A percentile compares a stretch with the other conserved stretches of the same genome.
Conservation (phyloP, 1,140 invertebrate species). For the Calliopsis andreniformis region DNA sequence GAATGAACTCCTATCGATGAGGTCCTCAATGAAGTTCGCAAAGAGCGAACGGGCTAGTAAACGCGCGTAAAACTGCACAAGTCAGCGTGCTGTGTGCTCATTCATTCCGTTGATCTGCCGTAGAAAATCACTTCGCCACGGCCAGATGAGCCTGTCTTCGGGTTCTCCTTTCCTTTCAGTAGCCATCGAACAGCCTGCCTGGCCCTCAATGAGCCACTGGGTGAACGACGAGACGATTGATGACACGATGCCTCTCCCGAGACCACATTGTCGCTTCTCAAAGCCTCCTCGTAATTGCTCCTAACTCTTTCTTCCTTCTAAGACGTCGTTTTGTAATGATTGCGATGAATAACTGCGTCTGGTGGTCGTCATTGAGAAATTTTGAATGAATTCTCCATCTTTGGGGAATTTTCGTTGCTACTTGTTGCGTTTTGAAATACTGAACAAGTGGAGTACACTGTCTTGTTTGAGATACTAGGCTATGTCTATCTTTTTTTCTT, state of each 20-base stretch:
- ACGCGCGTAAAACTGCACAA: slow-evolving; percentile 30
- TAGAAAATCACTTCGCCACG: slow-evolving; percentile 66
- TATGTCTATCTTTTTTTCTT: too few species aligned
- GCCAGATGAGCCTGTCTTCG: slow-evolving; percentile 28
- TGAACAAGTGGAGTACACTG: too few species aligned
- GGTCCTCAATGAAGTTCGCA: slow-evolving; percentile 30
- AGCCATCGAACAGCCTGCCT: neutral
- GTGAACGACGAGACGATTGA: slow-evolving; percentile 24
- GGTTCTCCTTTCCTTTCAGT: neutral
- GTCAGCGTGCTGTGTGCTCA: slow-evolving; percentile 13
- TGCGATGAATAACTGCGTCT: neutral
- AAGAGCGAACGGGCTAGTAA: slow-evolving; percentile 13
- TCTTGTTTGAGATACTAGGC: too few species aligned
- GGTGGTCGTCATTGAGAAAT: neutral
- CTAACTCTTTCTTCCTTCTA: neutral
- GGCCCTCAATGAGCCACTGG: neutral
- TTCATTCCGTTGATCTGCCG: slow-evolving; percentile 30
- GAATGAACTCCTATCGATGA: slow-evolving; percentile 1
- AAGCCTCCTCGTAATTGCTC: slow-evolving; percentile 40
- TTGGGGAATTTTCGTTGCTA: neutral
- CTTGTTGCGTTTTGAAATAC: too few species aligned
- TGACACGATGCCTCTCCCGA: slow-evolving; percentile 1
- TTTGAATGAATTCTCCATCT: too few species aligned
- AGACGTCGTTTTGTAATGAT: neutral
- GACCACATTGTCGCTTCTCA: slow-evolving; percentile 16